Base-by-base conservation (phyloP, 1,140 invertebrate genomes). In the Cotesia chilonis region DNA sequence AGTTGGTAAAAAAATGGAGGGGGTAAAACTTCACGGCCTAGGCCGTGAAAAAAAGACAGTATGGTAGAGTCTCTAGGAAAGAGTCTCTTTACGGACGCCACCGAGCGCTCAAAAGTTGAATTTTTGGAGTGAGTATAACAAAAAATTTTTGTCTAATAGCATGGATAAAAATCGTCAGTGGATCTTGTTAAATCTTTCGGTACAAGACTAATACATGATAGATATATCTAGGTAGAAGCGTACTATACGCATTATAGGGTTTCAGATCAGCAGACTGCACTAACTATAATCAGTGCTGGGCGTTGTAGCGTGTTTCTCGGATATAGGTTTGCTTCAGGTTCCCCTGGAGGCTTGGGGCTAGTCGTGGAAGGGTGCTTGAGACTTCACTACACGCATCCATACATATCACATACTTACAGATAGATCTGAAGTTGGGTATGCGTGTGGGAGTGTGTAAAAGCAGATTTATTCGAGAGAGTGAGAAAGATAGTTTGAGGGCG, bases 281-380 rank as follows among this genome's bases (percentile, higher is more conserved):
- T 82, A 83, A 84, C 81, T 83, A 83, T 84, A 85, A 85, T 85
- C 81, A 82, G 80, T 82, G 80, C 81, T 78, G 77, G 77, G 74
- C 77, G 78, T 77, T 76, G 70, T 72, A 78, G 69, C 75, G 70
- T 76, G 75, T 76, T 65, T 55, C 36, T 47, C 64, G 74, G 67
- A 78, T 74, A 74, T 74, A 73, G 72, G 66, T 51, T 41, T 76
- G 73, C 76, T 55, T 75, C 14, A 61, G 37, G 10, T 17, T 20
- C 9, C 35, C 54, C 35, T 54, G 61, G 51, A 47, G 17, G 35
- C 17, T 20, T 37, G n/a, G 14, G 17, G 28, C 37, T 66, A 4
- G 36, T 41, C 63, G 63, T 37, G 63, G 37, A 12, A 61, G 63
- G 36, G 63, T 47, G 36, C 37, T 57, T 20, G 54, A 17, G n/a